These are phyloP conservation scores for Arge pagana DNA, from an alignment of 2,888 invertebrate species.

Conservation along the genomic window DNA sequence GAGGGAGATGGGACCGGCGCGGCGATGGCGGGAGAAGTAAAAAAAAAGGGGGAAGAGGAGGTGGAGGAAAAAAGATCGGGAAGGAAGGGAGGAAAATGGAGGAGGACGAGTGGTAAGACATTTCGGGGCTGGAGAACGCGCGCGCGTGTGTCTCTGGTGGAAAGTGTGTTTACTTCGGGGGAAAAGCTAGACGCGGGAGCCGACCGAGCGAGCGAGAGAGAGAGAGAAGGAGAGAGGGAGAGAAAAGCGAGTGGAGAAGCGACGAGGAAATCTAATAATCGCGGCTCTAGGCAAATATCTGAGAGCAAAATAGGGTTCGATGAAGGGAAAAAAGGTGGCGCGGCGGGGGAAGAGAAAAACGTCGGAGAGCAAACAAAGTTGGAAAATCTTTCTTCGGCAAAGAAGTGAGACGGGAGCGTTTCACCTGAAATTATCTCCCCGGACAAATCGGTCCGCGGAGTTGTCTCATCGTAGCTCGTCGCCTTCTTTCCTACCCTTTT, in stretches of 20 bases:
- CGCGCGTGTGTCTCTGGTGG: conserved; percentile 38
- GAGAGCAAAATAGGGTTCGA: too few relatives aligned
- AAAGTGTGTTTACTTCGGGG: conserved; percentile 50
- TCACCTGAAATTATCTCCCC: too few relatives aligned
- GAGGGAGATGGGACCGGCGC: conserved; percentile 10
- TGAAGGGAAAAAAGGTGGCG: too few relatives aligned
- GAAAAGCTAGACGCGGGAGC: too few relatives aligned
- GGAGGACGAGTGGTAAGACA: conserved; percentile 16
- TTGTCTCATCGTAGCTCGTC: too few relatives aligned
- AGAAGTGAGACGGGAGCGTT: too few relatives aligned
- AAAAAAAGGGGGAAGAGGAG: conserved; percentile 3
- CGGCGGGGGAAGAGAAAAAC: too few relatives aligned
- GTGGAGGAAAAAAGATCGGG: conserved; percentile 3
- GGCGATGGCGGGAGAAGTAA: conserved; percentile 5
- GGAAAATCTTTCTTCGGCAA: too few relatives aligned
- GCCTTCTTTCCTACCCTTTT: too few relatives aligned
- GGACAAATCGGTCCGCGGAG: too few relatives aligned
- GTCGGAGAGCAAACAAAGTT: too few relatives aligned
- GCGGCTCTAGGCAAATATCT: conserved; percentile 19
- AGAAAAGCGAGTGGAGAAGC: conserved; percentile 5
- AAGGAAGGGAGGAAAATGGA: conserved; percentile 13
- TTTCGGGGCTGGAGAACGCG: conserved; percentile 13
- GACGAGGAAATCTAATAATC: conserved; percentile 20
- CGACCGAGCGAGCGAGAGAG: conserved; percentile 31
- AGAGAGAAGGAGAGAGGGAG: not conserved